Evolutionary conservation across 2,888 invertebrate genomes (phyloP).

Genomic region (Yponomeuta evonymella): DNA sequence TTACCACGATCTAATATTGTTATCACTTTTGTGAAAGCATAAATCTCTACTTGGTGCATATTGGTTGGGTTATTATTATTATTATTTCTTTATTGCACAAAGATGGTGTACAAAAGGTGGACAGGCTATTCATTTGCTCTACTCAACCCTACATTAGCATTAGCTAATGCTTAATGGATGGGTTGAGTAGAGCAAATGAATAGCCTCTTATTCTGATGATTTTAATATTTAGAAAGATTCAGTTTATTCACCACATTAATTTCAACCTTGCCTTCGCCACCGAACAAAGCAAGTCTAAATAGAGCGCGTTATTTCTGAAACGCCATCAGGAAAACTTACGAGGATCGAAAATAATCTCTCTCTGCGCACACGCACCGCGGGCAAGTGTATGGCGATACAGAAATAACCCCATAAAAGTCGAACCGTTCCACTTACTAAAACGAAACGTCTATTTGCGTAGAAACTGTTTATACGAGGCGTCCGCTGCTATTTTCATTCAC

Average conservation of each 20-base stretch:
- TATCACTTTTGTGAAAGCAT: too few relatives aligned
- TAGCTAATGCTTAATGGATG: too few relatives aligned
- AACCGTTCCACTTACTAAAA: constrained; percentile 7
- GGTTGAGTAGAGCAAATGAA: too few relatives aligned
- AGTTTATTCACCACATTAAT: neutral
- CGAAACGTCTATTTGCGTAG: constrained; percentile 6
- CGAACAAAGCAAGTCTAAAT: neutral
- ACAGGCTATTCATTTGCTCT: too few relatives aligned
- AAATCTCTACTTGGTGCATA: too few relatives aligned
- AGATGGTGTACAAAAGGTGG: too few relatives aligned
- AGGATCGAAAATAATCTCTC: neutral
- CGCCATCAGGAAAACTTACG: neutral
- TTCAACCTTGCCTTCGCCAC: neutral
- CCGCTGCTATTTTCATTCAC: constrained; percentile 4
- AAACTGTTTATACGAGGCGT: constrained; percentile 1
- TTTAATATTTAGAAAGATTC: neutral
- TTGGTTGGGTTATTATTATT: too few relatives aligned
- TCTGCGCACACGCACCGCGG: neutral
- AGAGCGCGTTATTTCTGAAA: neutral
- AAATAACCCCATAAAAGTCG: constrained; percentile 15
- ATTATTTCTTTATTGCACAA: too few relatives aligned
- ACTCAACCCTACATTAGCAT: too few relatives aligned
- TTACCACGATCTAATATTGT: too few relatives aligned
- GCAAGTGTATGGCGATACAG: constrained; percentile 1
- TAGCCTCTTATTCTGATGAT: neutral